Base-by-base conservation (phyloP, 2,797 vertebrate genomes). In the Catamblyrhynchus diadema region DNA sequence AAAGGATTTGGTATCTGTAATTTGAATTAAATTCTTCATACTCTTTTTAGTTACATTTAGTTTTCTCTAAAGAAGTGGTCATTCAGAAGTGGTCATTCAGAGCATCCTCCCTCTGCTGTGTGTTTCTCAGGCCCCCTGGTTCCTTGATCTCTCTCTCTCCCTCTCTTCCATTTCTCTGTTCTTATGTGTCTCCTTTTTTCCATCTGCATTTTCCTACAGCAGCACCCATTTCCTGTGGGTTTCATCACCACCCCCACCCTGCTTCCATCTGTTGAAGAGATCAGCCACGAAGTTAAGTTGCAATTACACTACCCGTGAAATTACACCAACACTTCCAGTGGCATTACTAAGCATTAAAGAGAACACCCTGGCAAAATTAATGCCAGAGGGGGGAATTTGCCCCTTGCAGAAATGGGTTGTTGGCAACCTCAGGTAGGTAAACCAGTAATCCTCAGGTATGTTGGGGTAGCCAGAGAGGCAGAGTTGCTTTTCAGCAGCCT, bases 181-280 rank as follows among this genome's bases (percentile, higher is more conserved):
- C 95, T 75, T 66, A 25, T 28, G 48, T 89, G 65, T 86, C 90
- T 96, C 83, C 95, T 95, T 88, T 93, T 95, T 85, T 80, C 95
- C 94, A 96, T 97, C 94, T 97, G 95, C 91, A 75, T 94, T 94
- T 90, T 95, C 90, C 86, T 94, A 69, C 88, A 95, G 92, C 93
- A 95, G 94, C 92, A 95, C 94, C 96, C 95, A 94, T 96, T 96
- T 97, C 95, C 96, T 96, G 96, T 97, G 94, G 95, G 95, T 94
- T 96, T 97, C 95, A 96, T 95, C 91, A 95, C 95, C 96, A 96
- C 95, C 95, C 79, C 95, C 96, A 96, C 67, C 92, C 91, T 78
- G 73, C 94, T 94, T 95, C 96, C 94, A 96, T 97, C 95, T 97
- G 96, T 96, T 96, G 94, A 91, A 96, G 94, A 97, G 94, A 96